Conservation (phyloP, 2,113 vertebrate genomes). For the Sphyrna mokarran region DNA sequence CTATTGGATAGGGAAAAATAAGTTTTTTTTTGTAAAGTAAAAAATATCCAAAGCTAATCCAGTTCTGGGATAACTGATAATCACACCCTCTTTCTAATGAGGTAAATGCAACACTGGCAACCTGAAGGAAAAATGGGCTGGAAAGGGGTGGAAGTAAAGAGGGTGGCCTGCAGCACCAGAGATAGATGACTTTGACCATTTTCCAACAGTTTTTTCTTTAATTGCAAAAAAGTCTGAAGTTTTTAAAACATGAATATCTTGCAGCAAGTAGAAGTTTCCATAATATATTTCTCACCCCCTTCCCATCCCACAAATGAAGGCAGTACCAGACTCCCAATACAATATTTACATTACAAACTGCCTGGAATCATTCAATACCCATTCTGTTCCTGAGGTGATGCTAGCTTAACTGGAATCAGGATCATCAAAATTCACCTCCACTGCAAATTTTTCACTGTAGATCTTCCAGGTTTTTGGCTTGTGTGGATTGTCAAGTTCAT, state of each 20-base stretch:
- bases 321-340: slow-evolving; percentile 23
- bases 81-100: slow-evolving; percentile 15
- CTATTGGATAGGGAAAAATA: background rate
- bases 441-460: slow-evolving; percentile 77
- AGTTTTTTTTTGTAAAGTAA: background rate
- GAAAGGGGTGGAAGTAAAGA: background rate
- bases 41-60: background rate
- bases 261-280: slow-evolving; percentile 29
- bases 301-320: background rate
- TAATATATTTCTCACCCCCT: background rate
- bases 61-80: slow-evolving; percentile 23
- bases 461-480: slow-evolving; percentile 79
- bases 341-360: slow-evolving; percentile 34
- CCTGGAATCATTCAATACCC: background rate
- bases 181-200: background rate
- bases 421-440: slow-evolving; percentile 68
- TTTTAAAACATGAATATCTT: slow-evolving; percentile 9
- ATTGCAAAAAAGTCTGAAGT: slow-evolving; percentile 21
- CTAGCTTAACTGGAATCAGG: slow-evolving; percentile 38
- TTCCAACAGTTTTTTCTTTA: slow-evolving; percentile 16
- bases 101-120: slow-evolving; percentile 29
- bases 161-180: slow-evolving; percentile 16
- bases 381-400: slow-evolving; percentile 21
- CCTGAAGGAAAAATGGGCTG: slow-evolving; percentile 10
- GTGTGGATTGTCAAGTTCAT: slow-evolving; percentile 88